Evolutionary conservation across 2,113 vertebrate genomes (phyloP), one percentile per base, ranked within the genome.

Genomic region (Chaetorhynchus papuensis): DNA sequence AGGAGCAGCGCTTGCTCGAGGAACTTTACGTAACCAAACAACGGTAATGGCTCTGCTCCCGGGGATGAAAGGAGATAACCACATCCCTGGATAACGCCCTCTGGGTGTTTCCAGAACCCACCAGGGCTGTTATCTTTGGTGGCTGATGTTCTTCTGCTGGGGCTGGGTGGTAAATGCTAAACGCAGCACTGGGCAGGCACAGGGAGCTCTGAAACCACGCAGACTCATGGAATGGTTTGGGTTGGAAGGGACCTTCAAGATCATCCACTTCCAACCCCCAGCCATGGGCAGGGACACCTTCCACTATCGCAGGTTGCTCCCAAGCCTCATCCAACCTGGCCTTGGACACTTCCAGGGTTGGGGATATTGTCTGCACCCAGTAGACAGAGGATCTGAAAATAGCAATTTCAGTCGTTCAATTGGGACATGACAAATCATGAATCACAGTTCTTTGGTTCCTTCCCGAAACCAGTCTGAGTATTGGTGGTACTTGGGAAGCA

Each of bases 1-100:
- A 99, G 93, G 99, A 99, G 96, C 98, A 96, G 23, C 97, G 96
- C 59, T 95, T 99, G 33, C 97, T 99, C 45, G 98, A 99, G 63
- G 99, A 99, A 35, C 98, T 99, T 44, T 98, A 98, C 54, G 6
- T 98, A 61, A 99, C 99, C 13, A 98, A 98, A 68, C 98, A 97
- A 87, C 98, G 99, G 99, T 99, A 98, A 92, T 60, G 39, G 11
- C 65, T 20, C 64, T 63, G 0, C 52, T 79, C 8, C 41, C 57
- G 21, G 14, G 54, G 69, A 1, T 8, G 35, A 37, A 21, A 49
- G 61, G 87, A 85, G 56, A 71, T 64, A 59, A 35, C 0, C 49
- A 44, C 50, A 11, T 6, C 54, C 35, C 47, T 65, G 50, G 37
- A 4, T 16, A 45, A 57, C 0, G 0, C 21, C 80, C 59, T 66